Evolutionary conservation across 2,888 invertebrate species (phyloP).

Genomic region (Melanotus villosus): DNA sequence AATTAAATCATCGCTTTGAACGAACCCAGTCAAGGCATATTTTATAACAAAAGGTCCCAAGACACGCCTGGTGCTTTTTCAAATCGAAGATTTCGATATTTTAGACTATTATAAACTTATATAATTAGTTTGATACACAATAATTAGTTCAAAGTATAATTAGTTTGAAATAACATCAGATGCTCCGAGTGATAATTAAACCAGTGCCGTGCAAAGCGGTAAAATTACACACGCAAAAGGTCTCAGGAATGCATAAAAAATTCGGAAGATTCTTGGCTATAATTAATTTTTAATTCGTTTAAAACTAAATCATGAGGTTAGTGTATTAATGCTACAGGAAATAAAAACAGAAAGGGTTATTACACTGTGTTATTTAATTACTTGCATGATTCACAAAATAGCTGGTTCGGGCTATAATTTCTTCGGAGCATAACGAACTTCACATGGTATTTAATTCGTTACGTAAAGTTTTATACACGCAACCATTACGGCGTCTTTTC

Average conservation of each 20-base stretch:
- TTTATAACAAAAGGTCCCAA: no score
- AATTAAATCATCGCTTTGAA: no score
- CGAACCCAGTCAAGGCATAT: no score
- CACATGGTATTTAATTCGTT: slow-evolving; percentile 13
- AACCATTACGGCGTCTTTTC: not conserved
- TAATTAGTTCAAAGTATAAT: no score
- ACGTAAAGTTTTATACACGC: slow-evolving; percentile 11
- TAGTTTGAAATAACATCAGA: no score
- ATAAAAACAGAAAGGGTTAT: slow-evolving; percentile 5
- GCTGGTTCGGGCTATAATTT: not conserved
- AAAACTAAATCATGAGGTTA: slow-evolving; percentile 15
- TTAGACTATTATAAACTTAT: no score
- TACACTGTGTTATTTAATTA: slow-evolving; percentile 8
- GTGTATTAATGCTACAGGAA: slow-evolving; percentile 3
- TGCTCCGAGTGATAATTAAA: no score
- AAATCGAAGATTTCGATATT: no score
- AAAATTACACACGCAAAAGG: not conserved
- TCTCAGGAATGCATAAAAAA: not conserved
- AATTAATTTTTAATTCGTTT: not conserved
- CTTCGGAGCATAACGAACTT: slow-evolving; percentile 13
- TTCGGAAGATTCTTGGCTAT: not conserved
- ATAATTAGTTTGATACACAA: no score
- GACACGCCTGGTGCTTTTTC: no score
- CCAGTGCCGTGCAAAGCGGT: no score
- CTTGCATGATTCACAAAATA: slow-evolving; percentile 11